A percentile compares a stretch with the other conserved stretches of the same genome.
Conservation (phyloP, 1,140 invertebrate genomes). For the Formica selysi region DNA sequence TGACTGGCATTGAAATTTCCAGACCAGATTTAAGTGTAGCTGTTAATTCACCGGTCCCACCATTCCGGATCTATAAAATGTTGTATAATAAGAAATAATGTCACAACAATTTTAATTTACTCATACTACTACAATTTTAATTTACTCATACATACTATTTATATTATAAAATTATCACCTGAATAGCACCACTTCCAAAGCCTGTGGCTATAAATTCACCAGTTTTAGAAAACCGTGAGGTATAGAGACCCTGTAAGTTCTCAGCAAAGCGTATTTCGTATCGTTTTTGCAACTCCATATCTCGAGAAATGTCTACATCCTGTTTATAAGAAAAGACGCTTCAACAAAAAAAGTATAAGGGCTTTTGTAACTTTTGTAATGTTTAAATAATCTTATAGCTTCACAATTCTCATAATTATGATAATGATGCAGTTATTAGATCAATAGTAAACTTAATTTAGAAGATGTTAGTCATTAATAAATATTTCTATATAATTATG, state of each 20-base stretch:
- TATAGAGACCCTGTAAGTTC: slow-evolving; percentile 73
- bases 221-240: slow-evolving; percentile 69
- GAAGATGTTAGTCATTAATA: no score
- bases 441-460: not conserved
- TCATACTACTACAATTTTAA: not conserved
- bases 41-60: slow-evolving; percentile 69
- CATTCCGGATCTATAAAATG: slow-evolving; percentile 64
- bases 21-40: slow-evolving; percentile 66
- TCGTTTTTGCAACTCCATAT: slow-evolving; percentile 60
- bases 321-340: slow-evolving; percentile 62
- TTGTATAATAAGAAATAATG: not conserved
- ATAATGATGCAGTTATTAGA: not conserved
- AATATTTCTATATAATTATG: not conserved
- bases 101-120: not conserved
- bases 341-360: not conserved
- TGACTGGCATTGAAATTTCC: slow-evolving; percentile 71
- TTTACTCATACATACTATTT: not conserved
- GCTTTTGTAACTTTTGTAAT: no score
- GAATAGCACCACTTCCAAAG: slow-evolving; percentile 77
- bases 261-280: slow-evolving; percentile 72
- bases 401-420: no score
- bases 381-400: no score
- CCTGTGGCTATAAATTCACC: slow-evolving; percentile 67
- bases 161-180: slow-evolving; percentile 67
- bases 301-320: slow-evolving; percentile 57